Base-by-base conservation (phyloP, 2,888 invertebrate species). In the Ptychoptera albimana region DNA sequence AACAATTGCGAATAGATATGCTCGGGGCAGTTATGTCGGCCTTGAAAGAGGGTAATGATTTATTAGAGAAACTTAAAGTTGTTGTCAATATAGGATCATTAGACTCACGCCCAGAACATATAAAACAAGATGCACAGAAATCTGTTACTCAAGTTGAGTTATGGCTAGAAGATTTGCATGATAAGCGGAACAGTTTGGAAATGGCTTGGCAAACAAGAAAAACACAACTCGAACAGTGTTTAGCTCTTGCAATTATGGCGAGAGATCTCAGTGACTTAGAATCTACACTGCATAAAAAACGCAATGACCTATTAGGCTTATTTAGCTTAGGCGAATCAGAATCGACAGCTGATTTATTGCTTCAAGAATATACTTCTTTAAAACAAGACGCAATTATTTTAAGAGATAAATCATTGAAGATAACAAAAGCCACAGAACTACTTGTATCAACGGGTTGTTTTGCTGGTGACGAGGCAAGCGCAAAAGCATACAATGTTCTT, bases 21-120 rank as follows among this genome's bases (percentile, higher is more conserved):
- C 66, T 88, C 46, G 85, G 85, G 51, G 70, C 79, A 7, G 73
- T 87, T 2, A 83, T 86, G 75, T 71, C 73, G n/a, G 81, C 87
- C 2, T 67, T 89, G 41, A 82, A 84, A 57, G 76, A 82, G 51
- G 88, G 88, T 41, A 83, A 84, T 58, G 70, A 72, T 44, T 67
- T 88, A 49, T 68, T 89, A 54, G 79, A 78, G 42, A 74, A 77
- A 55, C 68, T 89, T 50, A 77, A 78, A 55, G 79, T 83, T 59
- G 71, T 87, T 52, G 79, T 79, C 45, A 73, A 75, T 57, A 73
- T 79, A 58, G 82, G 82, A 55, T 79, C 81, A 47, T 71, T 82
- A 54, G 84, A 85, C 60, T 81, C 82, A 48, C 70, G 80, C 54
- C 80, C 80, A 45, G 79, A 78, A 49, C 67, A 69, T 46, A 70